These are phyloP conservation scores for Gonioctena quinquepunctata DNA, from an alignment of 1,140 invertebrate genomes.

Conservation along the genomic window DNA sequence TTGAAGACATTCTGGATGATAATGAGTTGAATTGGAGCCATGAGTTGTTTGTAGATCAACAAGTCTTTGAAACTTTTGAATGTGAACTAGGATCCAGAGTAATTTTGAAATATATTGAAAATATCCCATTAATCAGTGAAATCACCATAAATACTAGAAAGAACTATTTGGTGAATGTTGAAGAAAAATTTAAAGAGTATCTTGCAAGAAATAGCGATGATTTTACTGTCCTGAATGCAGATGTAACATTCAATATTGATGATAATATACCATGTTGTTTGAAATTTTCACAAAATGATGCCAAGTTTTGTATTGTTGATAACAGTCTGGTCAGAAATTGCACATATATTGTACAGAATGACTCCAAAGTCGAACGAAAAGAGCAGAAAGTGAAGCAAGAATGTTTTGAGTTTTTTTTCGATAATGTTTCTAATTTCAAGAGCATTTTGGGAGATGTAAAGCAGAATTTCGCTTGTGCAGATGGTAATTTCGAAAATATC, in stretches of 20 bases:
- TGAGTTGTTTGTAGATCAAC: slow-evolving; percentile 36
- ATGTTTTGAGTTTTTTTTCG: slow-evolving; percentile 1
- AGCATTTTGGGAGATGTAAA: slow-evolving; percentile 17
- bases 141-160: slow-evolving; percentile 37
- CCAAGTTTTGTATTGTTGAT: slow-evolving; percentile 64
- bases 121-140: slow-evolving; percentile 28
- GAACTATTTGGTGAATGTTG: slow-evolving; percentile 55
- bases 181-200: slow-evolving; percentile 64
- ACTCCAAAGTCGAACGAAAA: slow-evolving; percentile 5
- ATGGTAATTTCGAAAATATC: slow-evolving; percentile 27
- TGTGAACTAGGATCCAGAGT: slow-evolving; percentile 55
- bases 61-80: slow-evolving; percentile 41
- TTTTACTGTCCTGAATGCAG: slow-evolving; percentile 65
- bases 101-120: slow-evolving; percentile 44
- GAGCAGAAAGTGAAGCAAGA: background rate
- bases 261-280: slow-evolving; percentile 55
- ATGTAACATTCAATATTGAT: slow-evolving; percentile 61
- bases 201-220: slow-evolving; percentile 60
- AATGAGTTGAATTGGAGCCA: background rate
- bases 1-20: slow-evolving; percentile 30
- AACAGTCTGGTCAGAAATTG: slow-evolving; percentile 61
- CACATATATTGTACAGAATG: slow-evolving; percentile 39
- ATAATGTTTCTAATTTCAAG: slow-evolving; percentile 14
- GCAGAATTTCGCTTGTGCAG: background rate
- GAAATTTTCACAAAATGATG: slow-evolving; percentile 61